Evolutionary conservation across 2,797 vertebrate species (phyloP), one percentile per base, ranked within the genome.

Genomic region (Acrossocheilus wenchowensis): DNA sequence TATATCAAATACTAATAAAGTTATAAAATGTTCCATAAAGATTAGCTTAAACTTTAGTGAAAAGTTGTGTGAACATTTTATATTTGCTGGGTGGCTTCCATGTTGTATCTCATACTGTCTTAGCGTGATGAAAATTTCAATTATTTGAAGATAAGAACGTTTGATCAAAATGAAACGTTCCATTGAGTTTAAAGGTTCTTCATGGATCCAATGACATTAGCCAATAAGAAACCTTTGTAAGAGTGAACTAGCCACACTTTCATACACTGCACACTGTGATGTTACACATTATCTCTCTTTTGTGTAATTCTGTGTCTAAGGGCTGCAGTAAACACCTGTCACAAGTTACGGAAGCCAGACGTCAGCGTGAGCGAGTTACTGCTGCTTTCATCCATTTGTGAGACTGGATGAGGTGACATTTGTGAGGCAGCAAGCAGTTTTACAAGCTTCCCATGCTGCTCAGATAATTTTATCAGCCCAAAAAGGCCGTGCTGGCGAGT

Each of bases 401-500:
- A 85, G 78, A 75, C 74, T 57, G 15, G 86, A 81, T 57, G 41
- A 81, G 82, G 83, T 88, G 88, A 91, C 89, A 78, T 92, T 91
- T 90, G 89, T 88, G 88, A 87, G 89, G 77, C 86, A 6, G 43
- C 89, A 26, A 36, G 78, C 48, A 1, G 90, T 90, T 92, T 93
- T 87, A 91, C 43, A 71, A 34, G 88, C 78, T 50, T 66, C 77
- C 5, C 85, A 69, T 82, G 83, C 74, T 75, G 85, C 72, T 78
- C 19, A 23, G 74, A 86, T 85, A 48, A 48, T 86, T 87, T 86
- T 85, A 89, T 87, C 71, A 75, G 66, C 60, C 34, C 71, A 85
- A 88, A 85, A 86, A 84, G 81, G 26, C 12, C 2, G 50, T 50
- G 26, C 52, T 64, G 87, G 83, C 75, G 43, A 78, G 64, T 78